A percentile compares a stretch with the other conserved stretches of the same genome.
These are phyloP conservation scores for Lepisosteus oculatus DNA, from an alignment of 2,113 vertebrate genomes.

Conservation along the genomic window DNA sequence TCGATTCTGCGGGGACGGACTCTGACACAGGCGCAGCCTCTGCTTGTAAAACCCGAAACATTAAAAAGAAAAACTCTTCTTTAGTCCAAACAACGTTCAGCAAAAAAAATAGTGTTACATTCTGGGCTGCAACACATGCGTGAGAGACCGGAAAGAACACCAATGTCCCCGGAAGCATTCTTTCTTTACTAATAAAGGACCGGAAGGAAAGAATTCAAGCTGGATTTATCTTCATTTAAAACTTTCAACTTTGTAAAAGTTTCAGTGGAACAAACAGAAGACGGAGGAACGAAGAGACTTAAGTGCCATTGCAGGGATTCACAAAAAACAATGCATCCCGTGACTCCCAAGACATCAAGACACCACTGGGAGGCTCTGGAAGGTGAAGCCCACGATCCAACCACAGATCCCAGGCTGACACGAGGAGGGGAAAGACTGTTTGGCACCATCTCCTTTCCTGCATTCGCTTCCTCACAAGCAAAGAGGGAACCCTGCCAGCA, in stretches of 20 bases:
- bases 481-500: not conserved
- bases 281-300: not conserved
- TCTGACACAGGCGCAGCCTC: slow-evolving; percentile 42
- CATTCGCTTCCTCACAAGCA: not conserved
- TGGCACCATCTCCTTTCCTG: not conserved
- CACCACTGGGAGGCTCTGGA: not conserved
- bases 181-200: slow-evolving; percentile 10
- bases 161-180: not conserved
- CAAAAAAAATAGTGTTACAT: not conserved
- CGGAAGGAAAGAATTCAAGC: not conserved
- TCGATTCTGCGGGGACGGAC: slow-evolving; percentile 29
- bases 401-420: not conserved
- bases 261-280: not conserved
- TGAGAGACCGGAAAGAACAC: not conserved
- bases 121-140: not conserved
- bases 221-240: slow-evolving; percentile 6
- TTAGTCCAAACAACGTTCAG: not conserved
- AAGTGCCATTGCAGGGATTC: not conserved
- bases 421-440: not conserved
- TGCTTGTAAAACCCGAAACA: slow-evolving; percentile 26
- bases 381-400: slow-evolving; percentile 22
- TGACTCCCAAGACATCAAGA: not conserved
- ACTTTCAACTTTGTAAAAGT: not conserved
- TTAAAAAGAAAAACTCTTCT: not conserved
- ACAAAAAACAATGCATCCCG: not conserved